Evolutionary conservation across 1,140 invertebrate species (phyloP), one percentile per base, ranked within the genome.

Genomic region (Philotrypesis tridentata): DNA sequence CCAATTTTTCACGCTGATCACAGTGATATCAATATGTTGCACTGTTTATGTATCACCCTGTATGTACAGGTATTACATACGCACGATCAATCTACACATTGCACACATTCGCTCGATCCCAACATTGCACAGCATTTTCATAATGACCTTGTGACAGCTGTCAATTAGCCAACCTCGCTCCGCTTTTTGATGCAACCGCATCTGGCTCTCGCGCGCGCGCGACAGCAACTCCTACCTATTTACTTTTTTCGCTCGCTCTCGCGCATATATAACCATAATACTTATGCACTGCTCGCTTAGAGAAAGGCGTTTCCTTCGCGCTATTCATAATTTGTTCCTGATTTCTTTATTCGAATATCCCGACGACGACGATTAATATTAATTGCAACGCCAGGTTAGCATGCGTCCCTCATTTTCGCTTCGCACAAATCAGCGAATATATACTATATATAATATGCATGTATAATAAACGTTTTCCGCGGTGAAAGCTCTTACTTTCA

Each of bases 161-260:
- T 40, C 27, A 27, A 31, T 11, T 60, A 43, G 21, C 9, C 68
- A 48, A 43, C 80, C 80, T 76, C 67, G 80, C 67, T 82, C 73
- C 67, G 29, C 65, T 76, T n/a, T 80, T 76, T 29, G n/a, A 40
- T 61, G 63, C 43, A 43, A 71, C 31, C 14, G 61, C 61, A 68
- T 80, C 71, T n/a, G 55, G 14, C 9, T 37, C 33, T 37, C 33
- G 3, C 33, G 23, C 33, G 2, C 43, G 11, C 17, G 70, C 37
- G 70, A 74, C 60, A 80, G n/a, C n/a, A n/a, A n/a, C 79, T 80
- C 70, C 79, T 67, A 80, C 33, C 14, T 43, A 55, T 17, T 43
- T 43, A 43, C 48, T 70, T 33, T 79, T 79, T 61, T 71, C 61
- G 11, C 63, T 25, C n/a, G 1, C 61, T 14, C 21, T 40, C 27